phyloP scores from a whole-genome alignment of 2,797 vertebrate species.

The Danio jaintianensis region DNA sequence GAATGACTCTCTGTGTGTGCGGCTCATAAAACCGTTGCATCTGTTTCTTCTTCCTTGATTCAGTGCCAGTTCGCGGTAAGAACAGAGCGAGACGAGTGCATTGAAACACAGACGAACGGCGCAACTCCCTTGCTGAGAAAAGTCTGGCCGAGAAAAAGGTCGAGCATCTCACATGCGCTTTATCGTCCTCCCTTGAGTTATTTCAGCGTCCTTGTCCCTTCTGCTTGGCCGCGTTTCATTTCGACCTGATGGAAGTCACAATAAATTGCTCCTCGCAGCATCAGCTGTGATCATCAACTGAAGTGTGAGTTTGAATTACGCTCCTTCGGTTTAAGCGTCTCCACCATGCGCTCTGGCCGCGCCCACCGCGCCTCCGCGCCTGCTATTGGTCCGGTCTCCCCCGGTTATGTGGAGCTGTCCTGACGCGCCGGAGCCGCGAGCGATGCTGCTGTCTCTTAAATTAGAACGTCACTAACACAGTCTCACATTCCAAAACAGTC shows the following conservation, averaged over 20 bases:
- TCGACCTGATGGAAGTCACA: conserved; percentile 6
- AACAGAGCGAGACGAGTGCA: not conserved
- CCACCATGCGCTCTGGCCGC: conserved; percentile 59
- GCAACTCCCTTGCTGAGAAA: conserved; percentile 32
- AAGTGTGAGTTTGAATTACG: conserved; percentile 85
- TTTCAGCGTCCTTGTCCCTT: conserved; percentile 23
- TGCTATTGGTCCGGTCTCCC: conserved; percentile 71
- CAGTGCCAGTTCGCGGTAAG: conserved; percentile 17
- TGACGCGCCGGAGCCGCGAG: conserved; percentile 24
- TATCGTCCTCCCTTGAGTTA: conserved; percentile 32
- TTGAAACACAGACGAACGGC: conserved; percentile 20
- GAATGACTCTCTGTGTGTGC: conserved; percentile 32
- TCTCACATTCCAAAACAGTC: conserved; percentile 42
- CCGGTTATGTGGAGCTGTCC: conserved; percentile 42
- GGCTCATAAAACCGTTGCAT: conserved; percentile 57
- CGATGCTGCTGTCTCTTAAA: conserved; percentile 45
- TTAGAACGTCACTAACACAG: conserved; percentile 24
- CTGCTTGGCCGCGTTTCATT: conserved; percentile 16
- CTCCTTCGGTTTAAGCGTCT: conserved; percentile 87
- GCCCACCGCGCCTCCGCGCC: conserved; percentile 49
- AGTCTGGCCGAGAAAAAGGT: conserved; percentile 6
- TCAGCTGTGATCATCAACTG: conserved; percentile 36
- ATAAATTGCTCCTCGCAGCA: conserved; percentile 14
- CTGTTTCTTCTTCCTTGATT: conserved; percentile 27
- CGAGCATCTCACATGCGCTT: conserved; percentile 52